Evolutionary conservation across 2,113 vertebrate species (phyloP).

Genomic region (Notothenia coriiceps): DNA sequence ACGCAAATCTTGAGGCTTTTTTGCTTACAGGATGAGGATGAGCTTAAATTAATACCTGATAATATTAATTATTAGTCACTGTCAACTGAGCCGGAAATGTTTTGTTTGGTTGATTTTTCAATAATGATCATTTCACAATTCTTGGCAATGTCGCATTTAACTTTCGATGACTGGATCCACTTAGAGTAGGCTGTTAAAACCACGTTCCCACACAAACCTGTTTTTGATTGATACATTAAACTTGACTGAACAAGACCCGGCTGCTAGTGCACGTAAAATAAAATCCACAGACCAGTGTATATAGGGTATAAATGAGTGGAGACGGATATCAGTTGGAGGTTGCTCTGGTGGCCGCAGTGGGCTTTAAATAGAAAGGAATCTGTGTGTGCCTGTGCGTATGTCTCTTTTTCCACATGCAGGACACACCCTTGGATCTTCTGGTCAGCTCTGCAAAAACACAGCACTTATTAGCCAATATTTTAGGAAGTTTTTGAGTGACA

Average conservation of each 20-base stretch:
- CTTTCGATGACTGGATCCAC: not conserved
- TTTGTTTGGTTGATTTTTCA: too few relatives aligned
- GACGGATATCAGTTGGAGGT: slow-evolving; percentile 58
- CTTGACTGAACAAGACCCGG: slow-evolving; percentile 39
- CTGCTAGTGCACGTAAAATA: slow-evolving; percentile 25
- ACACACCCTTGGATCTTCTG: slow-evolving; percentile 71
- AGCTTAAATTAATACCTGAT: slow-evolving; percentile 15
- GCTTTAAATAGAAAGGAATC: slow-evolving; percentile 81
- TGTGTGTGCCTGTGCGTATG: slow-evolving; percentile 62
- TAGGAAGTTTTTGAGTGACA: slow-evolving; percentile 28
- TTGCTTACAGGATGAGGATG: slow-evolving; percentile 2
- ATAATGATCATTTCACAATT: too few relatives aligned
- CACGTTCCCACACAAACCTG: slow-evolving; percentile 34
- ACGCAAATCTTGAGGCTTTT: not conserved
- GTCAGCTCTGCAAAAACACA: slow-evolving; percentile 62
- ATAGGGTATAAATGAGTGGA: slow-evolving; percentile 53
- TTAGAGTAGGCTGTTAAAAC: slow-evolving; percentile 22
- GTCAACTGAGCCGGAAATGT: not conserved
- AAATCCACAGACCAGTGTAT: slow-evolving; percentile 22
- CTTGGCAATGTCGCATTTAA: not conserved
- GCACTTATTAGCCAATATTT: slow-evolving; percentile 45
- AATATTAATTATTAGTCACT: not conserved
- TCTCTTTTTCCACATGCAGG: slow-evolving; percentile 74
- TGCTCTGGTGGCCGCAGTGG: slow-evolving; percentile 46
- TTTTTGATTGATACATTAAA: slow-evolving; percentile 43